Base-by-base conservation (phyloP, 2,888 invertebrate species). In the Hetaerina titia region DNA sequence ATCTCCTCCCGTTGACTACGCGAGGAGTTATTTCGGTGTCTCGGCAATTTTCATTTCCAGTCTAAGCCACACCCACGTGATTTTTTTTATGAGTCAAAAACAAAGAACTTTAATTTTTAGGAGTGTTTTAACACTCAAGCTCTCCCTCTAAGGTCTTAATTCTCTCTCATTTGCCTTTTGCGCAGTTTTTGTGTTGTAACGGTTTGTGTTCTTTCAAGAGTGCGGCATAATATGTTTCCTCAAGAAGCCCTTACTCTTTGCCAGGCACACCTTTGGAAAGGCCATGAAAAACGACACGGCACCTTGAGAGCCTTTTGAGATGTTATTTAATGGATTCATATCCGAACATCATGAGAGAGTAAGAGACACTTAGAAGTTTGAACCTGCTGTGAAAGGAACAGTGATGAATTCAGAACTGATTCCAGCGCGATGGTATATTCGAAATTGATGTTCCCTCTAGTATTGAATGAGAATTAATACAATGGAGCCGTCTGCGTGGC, bases 61-160 rank as follows among this genome's bases (percentile, higher is more conserved):
- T 22, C 69, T 0, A 9, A 9, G 69, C n/a, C 19, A 69, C 69
- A 9, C 69, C 69, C 69, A 69, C 69, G 0, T 17, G n/a, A n/a
- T n/a, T 69, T 22, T n/a, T n/a, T 69, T 69, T n/a, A n/a, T 5
- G 5, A n/a, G 69, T 4, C 1, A 69, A n/a, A 69, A 69, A 69
- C 69, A 69, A n/a, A 69, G 69, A 22, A 22, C 19, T 69, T 22
- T 69, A 69, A 69, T 22, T 69, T 69, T 19, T 6, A 17, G 7
- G n/a, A n/a, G 69, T 69, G 69, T 69, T 69, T 69, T 69, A 69
- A 69, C 69, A 22, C 69, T 69, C 22, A n/a, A 69, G 69, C 69
- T 69, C 9, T 22, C 19, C n/a, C 69, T 69, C n/a, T 69, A 69
- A 22, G 69, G n/a, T n/a, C 69, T 69, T 69, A 69, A 69, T 69